phyloP scores from a whole-genome alignment of 2,797 vertebrate genomes.

The Columba guinea region DNA sequence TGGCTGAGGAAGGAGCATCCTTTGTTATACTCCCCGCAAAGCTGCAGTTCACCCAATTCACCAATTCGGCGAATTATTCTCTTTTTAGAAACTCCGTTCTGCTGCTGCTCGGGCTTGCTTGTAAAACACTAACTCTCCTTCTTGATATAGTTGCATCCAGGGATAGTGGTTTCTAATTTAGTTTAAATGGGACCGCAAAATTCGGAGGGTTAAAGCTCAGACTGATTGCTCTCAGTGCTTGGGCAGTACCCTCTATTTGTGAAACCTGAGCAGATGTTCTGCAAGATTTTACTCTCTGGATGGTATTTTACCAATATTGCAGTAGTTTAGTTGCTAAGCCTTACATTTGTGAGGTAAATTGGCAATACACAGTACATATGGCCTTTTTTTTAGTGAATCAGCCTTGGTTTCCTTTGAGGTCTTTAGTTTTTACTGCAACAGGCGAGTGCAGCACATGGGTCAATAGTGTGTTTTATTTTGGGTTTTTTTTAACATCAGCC shows the following conservation, averaged over 20 bases:
- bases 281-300: fast-evolving
- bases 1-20: background rate
- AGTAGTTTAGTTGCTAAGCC: background rate
- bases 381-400: background rate
- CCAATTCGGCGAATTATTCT: background rate
- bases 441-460: background rate
- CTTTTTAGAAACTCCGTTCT: background rate
- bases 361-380: fast-evolving
- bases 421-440: background rate
- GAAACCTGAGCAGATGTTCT: background rate
- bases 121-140: background rate
- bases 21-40: background rate
- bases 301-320: fast-evolving
- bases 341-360: fast-evolving
- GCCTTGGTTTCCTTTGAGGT: background rate
- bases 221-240: background rate
- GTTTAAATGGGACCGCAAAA: too few relatives aligned
- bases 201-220: background rate
- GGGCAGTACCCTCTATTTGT: fast-evolving
- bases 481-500: background rate
- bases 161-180: background rate
- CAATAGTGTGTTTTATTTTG: fast-evolving
- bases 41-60: fast-evolving
- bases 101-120: background rate
- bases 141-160: background rate